Base-by-base conservation (phyloP, 1,140 invertebrate genomes). In the Drosophila teissieri region DNA sequence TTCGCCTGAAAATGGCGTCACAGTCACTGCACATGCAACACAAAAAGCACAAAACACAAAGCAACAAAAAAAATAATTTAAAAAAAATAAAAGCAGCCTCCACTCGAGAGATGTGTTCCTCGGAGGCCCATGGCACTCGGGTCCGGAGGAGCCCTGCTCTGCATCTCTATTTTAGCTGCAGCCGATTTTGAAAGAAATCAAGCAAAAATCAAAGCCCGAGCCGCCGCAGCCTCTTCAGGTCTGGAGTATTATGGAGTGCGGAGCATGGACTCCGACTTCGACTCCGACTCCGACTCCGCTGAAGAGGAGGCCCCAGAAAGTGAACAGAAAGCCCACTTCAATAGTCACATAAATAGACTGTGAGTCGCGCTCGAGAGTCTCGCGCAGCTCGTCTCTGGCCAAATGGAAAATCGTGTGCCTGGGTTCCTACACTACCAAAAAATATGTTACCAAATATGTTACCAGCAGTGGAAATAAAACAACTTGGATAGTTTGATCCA, bases 171-270 rank as follows among this genome's bases (percentile, higher is more conserved):
- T 86, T 86, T 48, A 45, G 83, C 60, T 57, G 53, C 60, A 69
- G 62, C 78, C 89, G 85, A 90, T 81, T 85, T 90, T 90, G 80
- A 90, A 89, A 90, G 85, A 90, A 90, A 90, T 90, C 85, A 90
- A 89, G 85, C 85, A 90, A 90, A 90, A 90, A 90, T 90, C 85
- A 90, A 90, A 90, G 85, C 80, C 69, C 55, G 55, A 84, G 85
- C 82, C 80, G 84, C 67, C 75, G 62, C 73, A 58, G 79, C 31
- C 49, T 72, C 68, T 72, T 72, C 65, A 72, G 69, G 46, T 39
- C 46, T 72, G 45, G 52, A 65, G 73, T 70, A 42, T 70, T 45
- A 55, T 69, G 40, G 46, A 61, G 77, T 69, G 65, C 24, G 44
- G 42, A 65, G 63, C 60, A 64, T 67, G 63, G 63, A 24, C 22